Conservation (phyloP, 1,140 invertebrate genomes). For the Carcinoscorpius rotundicauda region DNA sequence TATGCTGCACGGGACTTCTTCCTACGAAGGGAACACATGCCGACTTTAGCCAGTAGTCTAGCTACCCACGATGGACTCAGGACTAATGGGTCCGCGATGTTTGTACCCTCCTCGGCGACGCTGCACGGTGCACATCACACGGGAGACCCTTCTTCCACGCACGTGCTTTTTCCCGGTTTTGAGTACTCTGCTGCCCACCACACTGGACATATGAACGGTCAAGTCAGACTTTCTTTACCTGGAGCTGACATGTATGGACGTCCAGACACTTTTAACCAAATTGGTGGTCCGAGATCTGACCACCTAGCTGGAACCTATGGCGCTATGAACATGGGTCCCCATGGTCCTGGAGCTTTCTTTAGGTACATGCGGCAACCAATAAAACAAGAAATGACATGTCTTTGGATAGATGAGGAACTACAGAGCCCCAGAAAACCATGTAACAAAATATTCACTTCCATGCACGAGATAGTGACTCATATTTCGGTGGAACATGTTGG, state of each 20-base stretch:
- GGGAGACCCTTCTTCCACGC: constrained; percentile 28
- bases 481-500: constrained; percentile 95
- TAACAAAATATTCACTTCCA: constrained; percentile 79
- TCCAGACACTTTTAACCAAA: constrained; percentile 31
- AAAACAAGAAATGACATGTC: constrained; percentile 79
- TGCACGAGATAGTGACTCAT: constrained; percentile 95
- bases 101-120: constrained; percentile 27
- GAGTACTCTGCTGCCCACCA: constrained; percentile 26
- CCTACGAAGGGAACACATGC: constrained; percentile 45
- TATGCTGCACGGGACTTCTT: constrained; percentile 64
- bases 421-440: constrained; percentile 66
- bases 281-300: constrained; percentile 24
- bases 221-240: constrained; percentile 37
- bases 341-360: constrained; percentile 65
- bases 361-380: constrained; percentile 69
- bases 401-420: constrained; percentile 83
- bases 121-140: constrained; percentile 42
- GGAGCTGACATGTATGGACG: constrained; percentile 37
- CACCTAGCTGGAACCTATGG: constrained; percentile 20
- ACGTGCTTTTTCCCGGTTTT: constrained; percentile 39
- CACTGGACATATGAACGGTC: constrained; percentile 40
- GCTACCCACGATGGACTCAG: constrained; percentile 27
- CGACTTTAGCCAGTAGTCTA: constrained; percentile 24
- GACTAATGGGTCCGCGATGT: constrained; percentile 28
- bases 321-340: constrained; percentile 26